phyloP scores from a whole-genome alignment of 2,888 invertebrate species.

The Pandemis corylana region DNA sequence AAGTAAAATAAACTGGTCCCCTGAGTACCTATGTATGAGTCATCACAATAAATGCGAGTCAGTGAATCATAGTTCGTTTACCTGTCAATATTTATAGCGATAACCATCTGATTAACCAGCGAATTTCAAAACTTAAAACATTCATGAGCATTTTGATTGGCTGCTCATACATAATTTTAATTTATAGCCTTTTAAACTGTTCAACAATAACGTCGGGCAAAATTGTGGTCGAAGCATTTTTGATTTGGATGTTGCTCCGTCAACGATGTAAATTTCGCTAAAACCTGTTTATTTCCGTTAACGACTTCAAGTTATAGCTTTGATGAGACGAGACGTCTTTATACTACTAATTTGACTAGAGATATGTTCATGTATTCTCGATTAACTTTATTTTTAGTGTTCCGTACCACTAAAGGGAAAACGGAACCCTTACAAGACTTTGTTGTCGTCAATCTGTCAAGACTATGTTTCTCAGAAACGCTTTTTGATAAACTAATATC shows the following conservation, averaged over 20 bases:
- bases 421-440: too few relatives aligned
- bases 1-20: background rate
- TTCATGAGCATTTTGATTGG: conserved; percentile 6
- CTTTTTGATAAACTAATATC: too few relatives aligned
- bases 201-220: background rate
- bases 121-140: conserved; percentile 9
- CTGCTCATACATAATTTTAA: conserved; percentile 18
- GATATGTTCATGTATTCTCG: background rate
- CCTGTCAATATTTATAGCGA: conserved; percentile 59
- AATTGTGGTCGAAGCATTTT: conserved; percentile 6
- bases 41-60: conserved; percentile 46
- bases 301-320: conserved; percentile 22
- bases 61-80: conserved; percentile 74
- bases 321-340: conserved; percentile 25
- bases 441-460: too few relatives aligned
- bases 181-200: conserved; percentile 23
- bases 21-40: conserved; percentile 29
- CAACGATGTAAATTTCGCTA: conserved; percentile 15
- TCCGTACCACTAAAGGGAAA: too few relatives aligned
- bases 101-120: conserved; percentile 14
- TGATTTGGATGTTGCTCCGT: conserved; percentile 1
- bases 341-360: conserved; percentile 20
- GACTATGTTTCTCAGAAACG: too few relatives aligned
- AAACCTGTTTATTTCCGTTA: conserved; percentile 28
- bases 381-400: background rate